A percentile compares a stretch with the other conserved stretches of the same genome.
Evolutionary conservation across 2,113 vertebrate genomes (phyloP).

Genomic region (Chaenocephalus aceratus): DNA sequence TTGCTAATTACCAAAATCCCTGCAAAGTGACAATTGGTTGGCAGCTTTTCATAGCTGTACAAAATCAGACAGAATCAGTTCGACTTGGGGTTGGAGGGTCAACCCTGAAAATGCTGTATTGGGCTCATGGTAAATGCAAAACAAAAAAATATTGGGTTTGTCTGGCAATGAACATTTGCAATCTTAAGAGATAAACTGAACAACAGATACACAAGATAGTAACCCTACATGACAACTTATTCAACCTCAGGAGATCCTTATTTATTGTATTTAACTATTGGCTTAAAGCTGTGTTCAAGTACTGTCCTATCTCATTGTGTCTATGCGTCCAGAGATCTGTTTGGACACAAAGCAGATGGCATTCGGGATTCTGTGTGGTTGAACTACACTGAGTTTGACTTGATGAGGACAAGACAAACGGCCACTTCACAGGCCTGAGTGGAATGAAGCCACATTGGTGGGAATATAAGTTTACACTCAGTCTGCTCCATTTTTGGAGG

Average conservation of each 20-base stretch:
- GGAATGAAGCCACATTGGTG: conserved; percentile 14
- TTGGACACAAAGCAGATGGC: conserved; percentile 32
- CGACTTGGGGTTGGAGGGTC: not conserved
- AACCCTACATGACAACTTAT: not conserved
- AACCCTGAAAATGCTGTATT: not conserved
- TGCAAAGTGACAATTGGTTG: conserved; percentile 19
- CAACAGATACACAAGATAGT: not conserved
- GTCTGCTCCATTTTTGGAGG: conserved; percentile 36
- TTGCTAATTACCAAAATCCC: conserved; percentile 15
- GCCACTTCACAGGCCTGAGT: conserved; percentile 11
- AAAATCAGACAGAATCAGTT: conserved; percentile 1
- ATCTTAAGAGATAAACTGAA: not conserved
- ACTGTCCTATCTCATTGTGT: conserved; percentile 9
- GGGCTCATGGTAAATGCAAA: not conserved
- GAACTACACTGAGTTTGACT: conserved; percentile 1
- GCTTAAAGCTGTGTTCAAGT: not conserved
- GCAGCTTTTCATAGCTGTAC: conserved; percentile 34
- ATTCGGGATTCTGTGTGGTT: not conserved
- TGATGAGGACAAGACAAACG: conserved; percentile 24
- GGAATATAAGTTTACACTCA: conserved; percentile 17
- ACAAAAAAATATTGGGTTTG: not conserved
- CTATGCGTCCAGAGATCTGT: conserved; percentile 17
- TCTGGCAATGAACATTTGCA: not conserved
- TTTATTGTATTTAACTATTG: not conserved
- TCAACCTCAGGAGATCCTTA: not conserved